Conservation (phyloP, 2,888 invertebrate genomes). For the Limnephilus marmoratus region DNA sequence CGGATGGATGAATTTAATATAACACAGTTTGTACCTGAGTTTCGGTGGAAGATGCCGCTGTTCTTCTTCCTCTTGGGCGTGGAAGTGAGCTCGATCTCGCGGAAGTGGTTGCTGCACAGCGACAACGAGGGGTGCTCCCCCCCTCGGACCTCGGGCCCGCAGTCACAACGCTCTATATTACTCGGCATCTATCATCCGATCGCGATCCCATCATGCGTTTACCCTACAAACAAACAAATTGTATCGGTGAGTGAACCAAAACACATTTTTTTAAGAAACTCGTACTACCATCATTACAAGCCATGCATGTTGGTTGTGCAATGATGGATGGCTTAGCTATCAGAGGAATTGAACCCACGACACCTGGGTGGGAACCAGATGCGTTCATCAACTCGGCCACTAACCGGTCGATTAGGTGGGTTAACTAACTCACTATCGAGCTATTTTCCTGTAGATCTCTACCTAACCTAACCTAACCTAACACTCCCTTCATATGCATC, state of each 20-base stretch:
- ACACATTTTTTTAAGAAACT: not conserved
- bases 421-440: not conserved
- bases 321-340: no score
- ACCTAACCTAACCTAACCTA: no score
- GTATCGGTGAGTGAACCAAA: not conserved
- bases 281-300: no score
- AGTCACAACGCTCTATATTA: constrained; percentile 49
- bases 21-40: constrained; percentile 26
- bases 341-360: no score
- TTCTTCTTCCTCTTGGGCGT: constrained; percentile 45
- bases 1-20: no score
- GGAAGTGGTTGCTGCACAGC: constrained; percentile 56
- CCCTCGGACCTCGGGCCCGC: constrained; percentile 35
- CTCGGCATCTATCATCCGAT: constrained; percentile 41
- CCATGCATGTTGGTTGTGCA: no score
- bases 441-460: not conserved
- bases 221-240: not conserved
- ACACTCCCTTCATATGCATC: not conserved
- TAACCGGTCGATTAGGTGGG: no score
- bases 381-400: no score
- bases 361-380: no score
- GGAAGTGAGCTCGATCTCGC: constrained; percentile 54
- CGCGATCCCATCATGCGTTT: constrained; percentile 13
- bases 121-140: constrained; percentile 57
- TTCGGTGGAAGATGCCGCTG: constrained; percentile 14